These are phyloP conservation scores for Indri indri DNA, from an alignment of 2,113 vertebrate genomes.

Conservation along the genomic window DNA sequence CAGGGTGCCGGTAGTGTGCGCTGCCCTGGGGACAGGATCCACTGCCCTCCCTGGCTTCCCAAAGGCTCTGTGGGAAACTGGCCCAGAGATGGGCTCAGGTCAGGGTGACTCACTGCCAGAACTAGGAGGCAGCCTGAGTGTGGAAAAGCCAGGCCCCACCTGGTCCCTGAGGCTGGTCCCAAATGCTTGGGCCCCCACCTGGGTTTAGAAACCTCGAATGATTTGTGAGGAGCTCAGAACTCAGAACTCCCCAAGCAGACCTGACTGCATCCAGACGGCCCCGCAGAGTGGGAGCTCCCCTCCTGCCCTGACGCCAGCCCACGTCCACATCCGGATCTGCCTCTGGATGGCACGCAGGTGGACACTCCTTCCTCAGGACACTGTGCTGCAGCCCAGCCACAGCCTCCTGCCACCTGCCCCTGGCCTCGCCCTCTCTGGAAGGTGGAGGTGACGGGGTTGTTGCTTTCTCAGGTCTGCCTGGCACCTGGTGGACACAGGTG, in stretches of 20 bases:
- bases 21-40: background rate
- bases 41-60: background rate
- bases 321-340: accelerated
- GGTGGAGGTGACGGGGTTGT: accelerated
- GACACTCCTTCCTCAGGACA: background rate
- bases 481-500: background rate
- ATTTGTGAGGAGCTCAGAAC: background rate
- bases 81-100: background rate
- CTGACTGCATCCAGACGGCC: accelerated
- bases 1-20: background rate
- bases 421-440: accelerated
- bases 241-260: background rate
- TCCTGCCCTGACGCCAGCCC: background rate
- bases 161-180: background rate
- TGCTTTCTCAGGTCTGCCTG: background rate
- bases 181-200: accelerated
- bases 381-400: background rate
- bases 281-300: background rate
- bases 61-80: background rate
- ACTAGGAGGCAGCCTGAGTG: background rate
- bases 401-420: background rate
- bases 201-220: background rate
- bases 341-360: accelerated
- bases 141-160: background rate
- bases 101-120: background rate